A percentile compares a stretch with the other conserved stretches of the same genome.
phyloP scores from a whole-genome alignment of 1,140 invertebrate genomes.

The Macrostomum lignano region DNA sequence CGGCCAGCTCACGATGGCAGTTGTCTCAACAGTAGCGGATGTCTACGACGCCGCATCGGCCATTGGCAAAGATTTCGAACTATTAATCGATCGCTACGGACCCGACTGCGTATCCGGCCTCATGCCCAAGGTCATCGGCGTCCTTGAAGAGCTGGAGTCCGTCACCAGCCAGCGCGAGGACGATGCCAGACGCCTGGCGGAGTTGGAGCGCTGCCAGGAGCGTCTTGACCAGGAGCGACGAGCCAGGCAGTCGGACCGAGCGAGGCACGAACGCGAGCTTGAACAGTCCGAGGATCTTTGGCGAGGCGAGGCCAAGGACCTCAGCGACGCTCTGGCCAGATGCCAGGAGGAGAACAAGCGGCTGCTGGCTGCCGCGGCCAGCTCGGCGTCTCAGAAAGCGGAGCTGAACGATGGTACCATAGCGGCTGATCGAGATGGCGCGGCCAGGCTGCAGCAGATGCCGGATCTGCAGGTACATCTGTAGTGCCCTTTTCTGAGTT shows the following conservation, averaged over 20 bases:
- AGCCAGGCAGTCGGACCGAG: background rate
- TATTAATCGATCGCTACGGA: constrained; percentile 64
- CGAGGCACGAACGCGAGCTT: constrained; percentile 38
- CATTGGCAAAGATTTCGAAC: constrained; percentile 85
- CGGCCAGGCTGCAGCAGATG: too few relatives aligned
- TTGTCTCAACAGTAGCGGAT: constrained; percentile 38
- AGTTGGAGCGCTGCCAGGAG: constrained; percentile 47
- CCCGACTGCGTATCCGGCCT: constrained; percentile 54
- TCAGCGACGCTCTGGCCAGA: constrained; percentile 45
- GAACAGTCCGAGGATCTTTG: constrained; percentile 78
- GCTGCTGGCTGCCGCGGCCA: too few relatives aligned
- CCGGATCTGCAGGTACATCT: too few relatives aligned
- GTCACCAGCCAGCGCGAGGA: constrained; percentile 59
- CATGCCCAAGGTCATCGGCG: constrained; percentile 74
- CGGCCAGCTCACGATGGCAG: too few relatives aligned
- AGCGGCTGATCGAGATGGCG: too few relatives aligned
- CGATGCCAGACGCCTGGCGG: constrained; percentile 51
- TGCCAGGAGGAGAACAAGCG: constrained; percentile 67
- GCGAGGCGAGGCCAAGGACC: constrained; percentile 55
- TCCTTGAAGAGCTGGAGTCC: constrained; percentile 63
- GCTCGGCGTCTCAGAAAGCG: too few relatives aligned
- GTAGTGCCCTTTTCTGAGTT: too few relatives aligned
- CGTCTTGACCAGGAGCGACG: constrained; percentile 65
- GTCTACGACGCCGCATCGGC: constrained; percentile 87
- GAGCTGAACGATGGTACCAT: too few relatives aligned